These are phyloP conservation scores for Maniola hyperantus DNA, from an alignment of 2,888 invertebrate genomes.

Conservation along the genomic window DNA sequence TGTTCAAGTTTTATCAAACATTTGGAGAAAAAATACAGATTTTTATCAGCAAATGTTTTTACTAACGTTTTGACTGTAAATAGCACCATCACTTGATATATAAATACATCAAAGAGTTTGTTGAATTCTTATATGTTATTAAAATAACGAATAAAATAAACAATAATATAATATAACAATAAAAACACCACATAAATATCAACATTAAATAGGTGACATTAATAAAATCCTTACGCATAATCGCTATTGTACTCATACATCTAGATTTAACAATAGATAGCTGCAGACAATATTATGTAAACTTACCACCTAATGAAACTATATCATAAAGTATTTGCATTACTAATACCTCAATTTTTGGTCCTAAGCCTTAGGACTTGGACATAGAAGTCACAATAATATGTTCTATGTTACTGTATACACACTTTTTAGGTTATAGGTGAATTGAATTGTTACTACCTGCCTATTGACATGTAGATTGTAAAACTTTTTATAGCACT, in stretches of 20 bases:
- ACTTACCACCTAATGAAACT: conserved; percentile 47
- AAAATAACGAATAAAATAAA: conserved; percentile 22
- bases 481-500: conserved; percentile 62
- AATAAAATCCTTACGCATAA: conserved; percentile 22
- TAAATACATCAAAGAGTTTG: conserved; percentile 27
- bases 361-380: conserved; percentile 27
- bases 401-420: conserved; percentile 52
- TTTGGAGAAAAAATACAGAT: conserved; percentile 62
- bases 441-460: conserved; percentile 74
- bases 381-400: conserved; percentile 40
- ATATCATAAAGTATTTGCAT: conserved; percentile 36
- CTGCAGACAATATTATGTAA: conserved; percentile 47
- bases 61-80: conserved; percentile 57
- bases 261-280: conserved; percentile 46
- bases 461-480: conserved; percentile 80
- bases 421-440: conserved; percentile 64
- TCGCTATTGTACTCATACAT: conserved; percentile 25
- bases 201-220: conserved; percentile 5
- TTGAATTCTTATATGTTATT: conserved; percentile 29
- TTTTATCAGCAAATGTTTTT: conserved; percentile 62
- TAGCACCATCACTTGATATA: conserved; percentile 36
- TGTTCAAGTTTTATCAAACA: conserved; percentile 63
- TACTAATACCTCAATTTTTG: conserved; percentile 31
- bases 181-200: conserved; percentile 11
- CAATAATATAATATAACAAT: conserved; percentile 2